Evolutionary conservation across 2,888 invertebrate genomes (phyloP).

Genomic region (Mythimna albipuncta): DNA sequence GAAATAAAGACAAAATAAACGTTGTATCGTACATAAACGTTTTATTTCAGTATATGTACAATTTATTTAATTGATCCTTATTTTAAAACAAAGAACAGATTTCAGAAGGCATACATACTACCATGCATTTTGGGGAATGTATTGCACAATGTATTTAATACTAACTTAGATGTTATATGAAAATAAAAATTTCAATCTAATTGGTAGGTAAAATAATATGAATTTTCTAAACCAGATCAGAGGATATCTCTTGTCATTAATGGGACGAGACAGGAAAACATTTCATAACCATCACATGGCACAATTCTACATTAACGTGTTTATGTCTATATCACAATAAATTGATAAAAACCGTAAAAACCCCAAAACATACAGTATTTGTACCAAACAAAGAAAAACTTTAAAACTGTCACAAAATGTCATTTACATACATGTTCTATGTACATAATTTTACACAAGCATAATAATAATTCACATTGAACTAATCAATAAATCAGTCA

Average conservation of each 20-base stretch:
- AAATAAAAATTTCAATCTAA: constrained; percentile 21
- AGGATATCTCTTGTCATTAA: constrained; percentile 25
- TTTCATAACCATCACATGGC: constrained; percentile 71
- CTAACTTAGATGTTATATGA: constrained; percentile 34
- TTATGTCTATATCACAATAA: constrained; percentile 67
- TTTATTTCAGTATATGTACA: constrained; percentile 66
- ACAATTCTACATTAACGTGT: constrained; percentile 65
- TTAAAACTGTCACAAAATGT: constrained; percentile 70
- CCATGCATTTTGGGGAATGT: constrained; percentile 82
- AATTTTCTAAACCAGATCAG: constrained; percentile 51
- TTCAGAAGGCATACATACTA: constrained; percentile 65
- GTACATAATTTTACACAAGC: constrained; percentile 70
- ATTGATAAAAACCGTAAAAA: constrained; percentile 71
- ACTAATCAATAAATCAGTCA: constrained; percentile 84
- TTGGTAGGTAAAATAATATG: constrained; percentile 1
- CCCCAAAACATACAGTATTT: constrained; percentile 79
- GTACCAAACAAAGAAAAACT: constrained; percentile 73
- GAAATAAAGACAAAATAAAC: constrained; percentile 29
- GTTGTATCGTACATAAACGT: constrained; percentile 59
- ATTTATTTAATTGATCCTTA: constrained; percentile 52
- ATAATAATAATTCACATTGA: constrained; percentile 70
- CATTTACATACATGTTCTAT: constrained; percentile 73
- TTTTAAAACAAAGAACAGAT: constrained; percentile 55
- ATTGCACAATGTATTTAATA: constrained; percentile 72
- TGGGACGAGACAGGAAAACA: constrained; percentile 28